A percentile compares a stretch with the other conserved stretches of the same genome.
These are phyloP conservation scores for Eubasilissa splendida DNA, from an alignment of 2,888 invertebrate genomes.

Conservation along the genomic window DNA sequence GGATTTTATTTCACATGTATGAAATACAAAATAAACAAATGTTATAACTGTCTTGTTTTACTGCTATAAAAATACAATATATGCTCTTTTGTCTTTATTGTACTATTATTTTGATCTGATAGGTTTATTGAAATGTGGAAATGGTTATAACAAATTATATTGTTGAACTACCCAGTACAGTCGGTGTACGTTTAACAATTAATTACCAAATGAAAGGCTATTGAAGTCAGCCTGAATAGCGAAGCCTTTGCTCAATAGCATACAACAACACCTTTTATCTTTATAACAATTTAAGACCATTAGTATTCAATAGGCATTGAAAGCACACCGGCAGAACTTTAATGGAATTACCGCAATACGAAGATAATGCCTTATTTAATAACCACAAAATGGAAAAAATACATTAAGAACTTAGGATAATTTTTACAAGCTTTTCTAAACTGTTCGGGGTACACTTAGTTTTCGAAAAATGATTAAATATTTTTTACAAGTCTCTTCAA, in stretches of 20 bases:
- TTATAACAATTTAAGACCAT: constrained; percentile 34
- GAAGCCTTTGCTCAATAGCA: constrained; percentile 11
- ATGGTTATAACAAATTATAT: not conserved
- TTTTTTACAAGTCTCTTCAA: not conserved
- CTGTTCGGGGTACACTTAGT: not conserved
- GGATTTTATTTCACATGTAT: too few relatives aligned
- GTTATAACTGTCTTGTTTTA: too few relatives aligned
- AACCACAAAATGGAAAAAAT: not conserved
- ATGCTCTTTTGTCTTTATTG: too few relatives aligned
- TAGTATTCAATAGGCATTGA: constrained; percentile 35
- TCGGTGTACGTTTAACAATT: constrained; percentile 25
- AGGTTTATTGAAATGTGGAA: too few relatives aligned
- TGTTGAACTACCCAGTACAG: not conserved
- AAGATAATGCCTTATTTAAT: not conserved
- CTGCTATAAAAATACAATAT: too few relatives aligned
- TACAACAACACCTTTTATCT: constrained; percentile 35
- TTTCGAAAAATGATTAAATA: not conserved
- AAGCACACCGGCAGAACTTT: constrained; percentile 10
- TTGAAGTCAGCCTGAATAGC: constrained; percentile 32
- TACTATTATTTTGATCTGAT: too few relatives aligned
- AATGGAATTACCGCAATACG: constrained; percentile 18
- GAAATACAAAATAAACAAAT: too few relatives aligned
- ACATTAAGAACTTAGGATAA: not conserved
- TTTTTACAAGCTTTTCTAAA: not conserved
- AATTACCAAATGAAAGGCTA: constrained; percentile 31